Percentiles rank a stretch among this genome's conserved stretches.
phyloP scores from a whole-genome alignment of 2,113 vertebrate genomes.

The Mesocricetus auratus region DNA sequence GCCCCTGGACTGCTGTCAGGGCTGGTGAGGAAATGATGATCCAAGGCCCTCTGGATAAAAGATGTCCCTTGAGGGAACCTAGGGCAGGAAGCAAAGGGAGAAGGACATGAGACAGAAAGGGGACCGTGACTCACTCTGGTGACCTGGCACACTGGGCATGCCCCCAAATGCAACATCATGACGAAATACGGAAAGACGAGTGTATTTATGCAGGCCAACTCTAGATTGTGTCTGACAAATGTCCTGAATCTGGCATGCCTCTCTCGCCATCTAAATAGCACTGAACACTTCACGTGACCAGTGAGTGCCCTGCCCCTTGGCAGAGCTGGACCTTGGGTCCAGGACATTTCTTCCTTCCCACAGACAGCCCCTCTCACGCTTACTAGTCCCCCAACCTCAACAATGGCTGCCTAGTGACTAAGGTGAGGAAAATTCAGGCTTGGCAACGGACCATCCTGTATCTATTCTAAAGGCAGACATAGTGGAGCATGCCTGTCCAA shows the following conservation, averaged over 20 bases:
- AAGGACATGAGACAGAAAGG: background rate
- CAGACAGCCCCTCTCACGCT: rapidly evolving
- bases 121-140: background rate
- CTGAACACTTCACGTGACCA: background rate
- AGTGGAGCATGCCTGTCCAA: no score
- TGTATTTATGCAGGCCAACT: no score
- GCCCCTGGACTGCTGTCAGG: background rate
- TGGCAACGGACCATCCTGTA: background rate
- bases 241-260: rapidly evolving
- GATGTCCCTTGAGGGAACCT: rapidly evolving
- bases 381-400: background rate
- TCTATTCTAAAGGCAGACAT: background rate
- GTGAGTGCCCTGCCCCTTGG: background rate
- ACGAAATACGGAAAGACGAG: background rate
- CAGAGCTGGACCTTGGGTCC: rapidly evolving
- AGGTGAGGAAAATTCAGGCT: background rate
- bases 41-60: background rate
- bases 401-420: rapidly evolving
- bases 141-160: rapidly evolving
- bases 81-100: rapidly evolving
- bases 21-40: no score
- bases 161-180: no score
- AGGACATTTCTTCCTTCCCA: rapidly evolving
- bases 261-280: background rate
- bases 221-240: rapidly evolving